Evolutionary conservation across 2,888 invertebrate species (phyloP).

Genomic region (Acheta domesticus): DNA sequence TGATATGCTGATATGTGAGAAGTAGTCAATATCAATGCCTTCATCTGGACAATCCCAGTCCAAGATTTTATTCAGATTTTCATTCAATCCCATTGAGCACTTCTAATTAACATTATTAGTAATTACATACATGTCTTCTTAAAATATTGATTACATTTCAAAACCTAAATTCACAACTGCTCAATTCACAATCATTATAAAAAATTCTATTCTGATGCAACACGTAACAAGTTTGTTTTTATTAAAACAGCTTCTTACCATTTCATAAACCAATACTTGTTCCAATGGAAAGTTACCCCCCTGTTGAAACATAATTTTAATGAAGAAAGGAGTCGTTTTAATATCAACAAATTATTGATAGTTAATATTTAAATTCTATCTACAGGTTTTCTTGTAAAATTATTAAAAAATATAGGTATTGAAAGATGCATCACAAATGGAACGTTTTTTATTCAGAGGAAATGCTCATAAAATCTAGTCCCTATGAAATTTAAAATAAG

Average conservation of each 20-base stretch:
- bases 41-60: conserved; percentile 3
- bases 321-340: conserved; percentile 4
- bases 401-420: conserved; percentile 18
- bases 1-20: background rate
- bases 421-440: conserved; percentile 11
- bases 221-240: conserved; percentile 31
- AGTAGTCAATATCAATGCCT: conserved; percentile 1
- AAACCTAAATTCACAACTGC: conserved; percentile 3
- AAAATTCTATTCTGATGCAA: conserved; percentile 32
- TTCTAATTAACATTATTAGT: conserved; percentile 19
- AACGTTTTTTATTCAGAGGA: conserved; percentile 1
- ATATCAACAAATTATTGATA: background rate
- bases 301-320: conserved; percentile 28
- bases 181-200: conserved; percentile 27
- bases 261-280: conserved; percentile 27
- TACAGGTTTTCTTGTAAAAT: conserved; percentile 3
- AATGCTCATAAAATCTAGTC: conserved; percentile 2
- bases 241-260: conserved; percentile 29
- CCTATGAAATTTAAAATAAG: conserved; percentile 4
- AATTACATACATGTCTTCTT: conserved; percentile 20
- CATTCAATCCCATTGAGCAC: conserved; percentile 20
- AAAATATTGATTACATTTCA: conserved; percentile 11
- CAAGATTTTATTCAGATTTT: background rate
- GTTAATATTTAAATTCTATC: background rate
- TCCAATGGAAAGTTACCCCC: conserved; percentile 27